These are phyloP conservation scores for Bradypodion ventrale DNA, from an alignment of 2,797 vertebrate species.

Conservation along the genomic window DNA sequence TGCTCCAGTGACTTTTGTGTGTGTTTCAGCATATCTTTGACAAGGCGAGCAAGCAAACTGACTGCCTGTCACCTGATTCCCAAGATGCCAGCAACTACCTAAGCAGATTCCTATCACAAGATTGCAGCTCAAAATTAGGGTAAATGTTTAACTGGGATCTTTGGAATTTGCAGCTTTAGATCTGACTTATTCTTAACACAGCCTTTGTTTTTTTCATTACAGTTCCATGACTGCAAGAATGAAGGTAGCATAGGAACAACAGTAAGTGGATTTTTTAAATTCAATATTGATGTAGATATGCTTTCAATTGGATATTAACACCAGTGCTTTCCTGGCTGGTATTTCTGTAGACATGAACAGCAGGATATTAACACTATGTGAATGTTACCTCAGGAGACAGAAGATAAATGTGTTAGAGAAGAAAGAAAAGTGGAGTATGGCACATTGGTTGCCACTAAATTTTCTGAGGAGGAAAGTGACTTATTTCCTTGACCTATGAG, in stretches of 20 bases:
- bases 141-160: conserved; percentile 77
- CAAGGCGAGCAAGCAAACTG: conserved; percentile 22
- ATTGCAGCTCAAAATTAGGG: conserved; percentile 59
- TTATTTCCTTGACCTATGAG: background rate
- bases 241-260: conserved; percentile 51
- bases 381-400: background rate
- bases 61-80: conserved; percentile 39
- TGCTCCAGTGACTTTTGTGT: conserved; percentile 52
- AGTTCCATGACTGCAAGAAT: conserved; percentile 46
- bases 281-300: conserved; percentile 41
- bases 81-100: conserved; percentile 65
- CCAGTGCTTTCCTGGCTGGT: background rate
- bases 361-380: background rate
- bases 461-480: background rate
- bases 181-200: conserved; percentile 73
- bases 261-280: conserved; percentile 66
- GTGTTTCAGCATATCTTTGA: conserved; percentile 13
- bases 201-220: conserved; percentile 57
- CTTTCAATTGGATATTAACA: background rate
- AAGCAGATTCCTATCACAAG: conserved; percentile 60
- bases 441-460: background rate
- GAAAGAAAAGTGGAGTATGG: background rate
- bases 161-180: conserved; percentile 56
- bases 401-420: background rate
- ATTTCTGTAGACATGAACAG: conserved; percentile 10